phyloP scores from a whole-genome alignment of 2,113 vertebrate genomes.

The Notiomystis cincta region DNA sequence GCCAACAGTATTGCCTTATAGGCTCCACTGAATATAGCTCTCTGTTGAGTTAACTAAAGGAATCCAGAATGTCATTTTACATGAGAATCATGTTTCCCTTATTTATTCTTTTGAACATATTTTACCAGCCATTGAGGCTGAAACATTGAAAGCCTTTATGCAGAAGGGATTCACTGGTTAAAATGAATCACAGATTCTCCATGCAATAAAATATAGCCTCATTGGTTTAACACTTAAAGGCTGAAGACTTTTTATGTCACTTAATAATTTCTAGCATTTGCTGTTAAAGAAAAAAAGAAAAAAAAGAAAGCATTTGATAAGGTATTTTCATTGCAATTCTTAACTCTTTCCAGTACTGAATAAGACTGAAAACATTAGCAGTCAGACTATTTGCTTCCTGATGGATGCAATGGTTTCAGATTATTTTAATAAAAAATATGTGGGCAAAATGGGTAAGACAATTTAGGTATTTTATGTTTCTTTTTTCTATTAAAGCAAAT shows the following conservation, averaged over 20 bases:
- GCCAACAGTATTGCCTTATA: slow-evolving; percentile 38
- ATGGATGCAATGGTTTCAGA: neutral
- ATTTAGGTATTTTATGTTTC: slow-evolving; percentile 49
- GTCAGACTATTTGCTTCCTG: slow-evolving; percentile 1
- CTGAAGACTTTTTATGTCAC: slow-evolving; percentile 24
- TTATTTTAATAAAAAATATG: slow-evolving; percentile 29
- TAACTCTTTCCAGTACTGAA: slow-evolving; percentile 9
- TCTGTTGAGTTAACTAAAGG: slow-evolving; percentile 48
- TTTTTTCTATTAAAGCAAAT: slow-evolving; percentile 68
- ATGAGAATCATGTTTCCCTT: slow-evolving; percentile 54
- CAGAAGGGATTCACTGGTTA: slow-evolving; percentile 40
- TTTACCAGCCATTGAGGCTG: slow-evolving; percentile 61
- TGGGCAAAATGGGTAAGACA: slow-evolving; percentile 33
- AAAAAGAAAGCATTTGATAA: neutral
- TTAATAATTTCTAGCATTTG: slow-evolving; percentile 61
- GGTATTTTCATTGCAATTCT: neutral
- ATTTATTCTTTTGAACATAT: slow-evolving; percentile 70
- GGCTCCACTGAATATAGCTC: slow-evolving; percentile 19
- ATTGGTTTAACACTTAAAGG: slow-evolving; percentile 30
- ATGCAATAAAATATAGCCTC: slow-evolving; percentile 37
- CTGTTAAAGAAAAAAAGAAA: slow-evolving; percentile 45
- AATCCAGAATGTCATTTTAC: slow-evolving; percentile 39
- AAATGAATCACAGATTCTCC: slow-evolving; percentile 31
- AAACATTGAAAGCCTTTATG: slow-evolving; percentile 62
- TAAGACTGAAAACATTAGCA: neutral